phyloP scores from a whole-genome alignment of 2,888 invertebrate species.

The Listrodromus nycthemerus region DNA sequence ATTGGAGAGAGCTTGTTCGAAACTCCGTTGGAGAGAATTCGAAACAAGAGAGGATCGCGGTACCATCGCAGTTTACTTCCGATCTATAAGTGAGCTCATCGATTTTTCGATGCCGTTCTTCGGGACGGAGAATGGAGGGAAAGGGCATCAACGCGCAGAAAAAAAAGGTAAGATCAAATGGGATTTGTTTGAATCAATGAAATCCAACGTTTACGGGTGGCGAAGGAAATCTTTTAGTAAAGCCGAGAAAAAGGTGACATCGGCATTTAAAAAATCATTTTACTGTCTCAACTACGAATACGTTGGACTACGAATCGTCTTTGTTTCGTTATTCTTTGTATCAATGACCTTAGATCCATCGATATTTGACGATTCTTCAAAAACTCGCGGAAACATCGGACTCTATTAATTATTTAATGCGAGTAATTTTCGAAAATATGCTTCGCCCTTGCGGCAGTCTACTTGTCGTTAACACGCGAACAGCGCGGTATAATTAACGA shows the following conservation, averaged over 20 bases:
- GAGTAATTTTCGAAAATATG: background rate
- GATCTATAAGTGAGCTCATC: background rate
- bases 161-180: too few relatives aligned
- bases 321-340: too few relatives aligned
- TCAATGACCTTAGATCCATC: too few relatives aligned
- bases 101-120: background rate
- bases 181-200: too few relatives aligned
- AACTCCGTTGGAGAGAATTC: too few relatives aligned
- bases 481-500: conserved; percentile 43
- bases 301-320: too few relatives aligned
- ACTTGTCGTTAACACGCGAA: conserved; percentile 30
- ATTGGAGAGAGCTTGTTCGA: background rate
- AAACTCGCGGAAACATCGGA: background rate
- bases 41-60: conserved; percentile 5
- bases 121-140: background rate
- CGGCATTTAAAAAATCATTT: too few relatives aligned
- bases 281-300: too few relatives aligned
- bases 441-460: background rate
- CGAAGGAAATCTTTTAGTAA: too few relatives aligned
- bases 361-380: too few relatives aligned
- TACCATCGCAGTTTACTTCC: background rate
- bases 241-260: too few relatives aligned
- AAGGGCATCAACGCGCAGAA: background rate
- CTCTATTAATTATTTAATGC: background rate
- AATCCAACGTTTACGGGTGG: too few relatives aligned